Evolutionary conservation across 2,113 vertebrate species (phyloP), one percentile per base, ranked within the genome.

Genomic region (Muntiacus muntjak): DNA sequence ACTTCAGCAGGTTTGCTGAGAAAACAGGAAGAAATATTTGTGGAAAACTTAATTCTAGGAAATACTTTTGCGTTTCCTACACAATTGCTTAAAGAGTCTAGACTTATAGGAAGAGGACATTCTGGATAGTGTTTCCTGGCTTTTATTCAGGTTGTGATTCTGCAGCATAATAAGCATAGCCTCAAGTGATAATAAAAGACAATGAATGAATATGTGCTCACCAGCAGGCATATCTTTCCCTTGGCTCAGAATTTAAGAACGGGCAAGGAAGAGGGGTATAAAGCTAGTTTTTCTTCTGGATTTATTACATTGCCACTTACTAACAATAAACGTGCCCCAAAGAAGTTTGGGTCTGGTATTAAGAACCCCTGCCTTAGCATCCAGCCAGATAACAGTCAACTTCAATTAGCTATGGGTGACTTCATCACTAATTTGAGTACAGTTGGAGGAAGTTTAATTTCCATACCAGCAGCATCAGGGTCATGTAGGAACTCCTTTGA

Each of bases 81-180:
- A 60, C 47, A 97, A 79, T 57, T 97, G 90, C 45, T 96, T 3
- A 0, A 55, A 97, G 76, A 95, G 45, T 54, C 92, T 95, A 94
- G 96, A 95, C 33, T 97, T 97, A 85, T 54, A 97, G 60, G 64
- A 60, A 86, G 28, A 14, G 76, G 91, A 40, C 45, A 47, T 91
- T 98, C 96, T 82, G 82, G 89, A 87, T 91, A 97, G 92, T 93
- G 81, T 52, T 62, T 92, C 13, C n/a, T 90, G 54, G 57, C 47
- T 98, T 11, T 92, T 97, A 47, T 76, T 98, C 92, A 89, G 88
- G 30, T 91, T 95, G 97, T 92, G 43, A 97, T 87, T 98, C 90
- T 88, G 60, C 25, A 88, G 79, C 52, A 79, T 1, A 84, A 45
- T 97, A 98, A 96, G 21, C 76, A 87, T 6, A 94, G 84, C 94